Evolutionary conservation across 2,888 invertebrate species (phyloP), one percentile per base, ranked within the genome.

Genomic region (Mellilla xanthometata): DNA sequence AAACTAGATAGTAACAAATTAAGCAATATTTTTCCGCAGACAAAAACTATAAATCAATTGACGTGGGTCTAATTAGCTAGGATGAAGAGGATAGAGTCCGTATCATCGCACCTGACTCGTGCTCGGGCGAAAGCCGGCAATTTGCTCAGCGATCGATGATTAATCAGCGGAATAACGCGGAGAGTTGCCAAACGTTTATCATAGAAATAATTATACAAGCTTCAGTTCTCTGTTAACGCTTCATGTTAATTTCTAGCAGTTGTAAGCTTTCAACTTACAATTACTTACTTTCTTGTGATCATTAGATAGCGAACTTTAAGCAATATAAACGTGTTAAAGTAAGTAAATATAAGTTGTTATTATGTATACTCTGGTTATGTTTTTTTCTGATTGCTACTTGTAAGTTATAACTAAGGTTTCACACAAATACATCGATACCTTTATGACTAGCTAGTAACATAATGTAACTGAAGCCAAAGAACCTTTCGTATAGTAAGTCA

Each of bases 11-110:
- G 60, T 62, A 62, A 77, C 75, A 66, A 76, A 74, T 75, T 51
- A 59, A 61, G 56, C 47, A 64, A 48, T 57, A 67, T 69, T 67
- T 65, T 68, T 68, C 60, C 53, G 49, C 62, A 75, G 72, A 73
- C 72, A 72, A 76, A 75, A 67, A 47, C 60, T 54, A 80, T 85
- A 82, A 82, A 84, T 86, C 81, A 82, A 78, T 58, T 59, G 56
- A 65, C 65, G 62, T 70, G 72, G 62, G 65, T 63, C 72, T 84
- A 82, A 84, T 85, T 82, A 84, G 76, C 65, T 30, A 30, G 31
- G 38, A 34, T 42, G 39, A 29, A 42, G 38, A 35, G 56, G 46
- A 49, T 68, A 58, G 60, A 73, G 68, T 60, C 56, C 49, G 64
- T 74, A 72, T 72, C 69, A 69, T 73, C 63, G 74, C 76, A 81